These are phyloP conservation scores for Phytoseiulus persimilis DNA, from an alignment of 2,888 invertebrate genomes.

Conservation along the genomic window DNA sequence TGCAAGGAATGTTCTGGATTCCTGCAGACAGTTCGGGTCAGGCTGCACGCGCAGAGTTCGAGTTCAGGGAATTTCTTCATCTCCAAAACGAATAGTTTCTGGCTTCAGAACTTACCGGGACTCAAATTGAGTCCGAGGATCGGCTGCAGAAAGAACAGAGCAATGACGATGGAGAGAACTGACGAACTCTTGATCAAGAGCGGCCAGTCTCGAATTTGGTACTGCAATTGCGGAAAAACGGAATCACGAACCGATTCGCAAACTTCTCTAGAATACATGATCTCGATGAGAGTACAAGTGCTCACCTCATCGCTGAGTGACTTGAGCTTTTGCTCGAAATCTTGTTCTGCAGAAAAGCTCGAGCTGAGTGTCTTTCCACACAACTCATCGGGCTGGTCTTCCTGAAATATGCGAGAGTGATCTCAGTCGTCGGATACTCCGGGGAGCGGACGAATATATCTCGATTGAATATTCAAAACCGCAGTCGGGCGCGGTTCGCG, in stretches of 20 bases:
- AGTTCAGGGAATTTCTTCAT: neutral
- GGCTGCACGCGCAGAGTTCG: too few species aligned
- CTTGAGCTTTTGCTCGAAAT: constrained; percentile 62
- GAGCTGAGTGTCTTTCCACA: constrained; percentile 37
- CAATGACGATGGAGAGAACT: constrained; percentile 65
- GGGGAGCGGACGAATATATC: too few species aligned
- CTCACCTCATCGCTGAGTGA: constrained; percentile 57
- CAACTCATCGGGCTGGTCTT: constrained; percentile 57
- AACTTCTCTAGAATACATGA: neutral
- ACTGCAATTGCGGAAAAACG: constrained; percentile 57
- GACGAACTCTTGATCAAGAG: constrained; percentile 66
- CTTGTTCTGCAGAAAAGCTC: constrained; percentile 51
- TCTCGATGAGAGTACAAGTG: neutral
- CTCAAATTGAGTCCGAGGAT: constrained; percentile 69
- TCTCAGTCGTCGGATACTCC: constrained; percentile 44
- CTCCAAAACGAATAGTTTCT: neutral
- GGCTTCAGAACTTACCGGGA: constrained; percentile 54
- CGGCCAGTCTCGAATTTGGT: constrained; percentile 66
- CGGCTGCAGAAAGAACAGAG: constrained; percentile 74
- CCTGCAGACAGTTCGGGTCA: too few species aligned
- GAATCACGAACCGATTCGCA: constrained; percentile 1
- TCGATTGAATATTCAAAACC: too few species aligned
- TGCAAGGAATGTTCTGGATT: neutral
- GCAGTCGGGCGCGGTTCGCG: too few species aligned
- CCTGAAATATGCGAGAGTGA: constrained; percentile 63